A percentile compares a stretch with the other conserved stretches of the same genome.
Evolutionary conservation across 2,113 vertebrate genomes (phyloP).

Genomic region (Lophotis ruficrista): DNA sequence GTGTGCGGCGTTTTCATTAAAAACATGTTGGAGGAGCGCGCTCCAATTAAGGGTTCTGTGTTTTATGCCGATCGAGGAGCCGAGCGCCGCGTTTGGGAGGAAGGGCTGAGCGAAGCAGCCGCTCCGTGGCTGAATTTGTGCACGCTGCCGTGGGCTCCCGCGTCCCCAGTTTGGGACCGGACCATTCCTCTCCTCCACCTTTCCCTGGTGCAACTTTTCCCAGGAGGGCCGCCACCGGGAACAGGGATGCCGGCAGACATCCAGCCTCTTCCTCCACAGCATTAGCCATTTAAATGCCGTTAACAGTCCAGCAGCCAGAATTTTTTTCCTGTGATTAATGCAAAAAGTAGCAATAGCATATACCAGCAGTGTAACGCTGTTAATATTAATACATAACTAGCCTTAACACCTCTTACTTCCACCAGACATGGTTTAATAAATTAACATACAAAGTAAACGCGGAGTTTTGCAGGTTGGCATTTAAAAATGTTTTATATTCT

Average conservation of each 20-base stretch:
- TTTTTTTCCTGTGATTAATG: background rate
- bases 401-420: background rate
- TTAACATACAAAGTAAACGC: accelerated
- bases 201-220: background rate
- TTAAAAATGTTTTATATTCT: background rate
- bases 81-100: slow-evolving; percentile 75
- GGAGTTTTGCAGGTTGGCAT: accelerated
- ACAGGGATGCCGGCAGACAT: background rate
- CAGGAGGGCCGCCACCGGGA: background rate
- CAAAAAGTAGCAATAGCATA: background rate
- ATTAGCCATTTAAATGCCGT: background rate
- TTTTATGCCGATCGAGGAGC: slow-evolving; percentile 90
- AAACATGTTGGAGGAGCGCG: slow-evolving; percentile 97
- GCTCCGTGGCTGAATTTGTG: background rate
- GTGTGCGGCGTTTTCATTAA: slow-evolving; percentile 99
- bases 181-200: background rate
- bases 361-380: background rate
- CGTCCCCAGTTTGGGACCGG: background rate
- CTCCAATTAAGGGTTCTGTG: slow-evolving; percentile 97
- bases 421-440: background rate
- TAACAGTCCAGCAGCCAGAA: background rate
- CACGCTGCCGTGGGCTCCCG: background rate
- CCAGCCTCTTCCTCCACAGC: accelerated
- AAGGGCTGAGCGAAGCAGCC: slow-evolving; percentile 64
- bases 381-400: background rate